Conservation (phyloP, 2,797 vertebrate genomes). For the Esox masquinongy region DNA sequence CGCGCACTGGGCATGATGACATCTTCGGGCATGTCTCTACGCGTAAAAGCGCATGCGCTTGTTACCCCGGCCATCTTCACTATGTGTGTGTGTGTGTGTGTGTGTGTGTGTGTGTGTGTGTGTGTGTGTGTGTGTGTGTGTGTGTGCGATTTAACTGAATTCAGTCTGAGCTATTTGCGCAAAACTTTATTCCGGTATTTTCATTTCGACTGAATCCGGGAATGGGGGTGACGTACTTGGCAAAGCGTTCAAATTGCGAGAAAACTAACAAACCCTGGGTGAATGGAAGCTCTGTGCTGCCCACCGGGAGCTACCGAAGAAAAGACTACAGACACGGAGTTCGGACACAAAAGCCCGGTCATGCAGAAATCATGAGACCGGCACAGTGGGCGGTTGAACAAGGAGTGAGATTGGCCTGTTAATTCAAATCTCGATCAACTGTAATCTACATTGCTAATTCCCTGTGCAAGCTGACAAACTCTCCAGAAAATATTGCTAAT, state of each 20-base stretch:
- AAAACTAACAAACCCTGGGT: conserved; percentile 38
- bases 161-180: not conserved
- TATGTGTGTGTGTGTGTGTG: not conserved
- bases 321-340: conserved; percentile 45
- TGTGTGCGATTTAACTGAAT: too few relatives aligned
- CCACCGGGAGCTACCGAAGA: conserved; percentile 57
- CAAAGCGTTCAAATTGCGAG: not conserved
- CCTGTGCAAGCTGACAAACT: conserved; percentile 2
- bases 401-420: conserved; percentile 50
- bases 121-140: too few relatives aligned
- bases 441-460: conserved; percentile 59
- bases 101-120: not conserved
- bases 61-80: too few relatives aligned
- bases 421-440: conserved; percentile 57
- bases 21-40: not conserved
- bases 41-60: conserved; percentile 16
- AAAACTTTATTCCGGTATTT: conserved; percentile 8
- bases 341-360: conserved; percentile 66
- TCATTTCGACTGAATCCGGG: conserved; percentile 10
- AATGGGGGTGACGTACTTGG: conserved; percentile 18
- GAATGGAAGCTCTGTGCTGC: conserved; percentile 65
- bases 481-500: not conserved
- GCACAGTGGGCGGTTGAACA: conserved; percentile 64
- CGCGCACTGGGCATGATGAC: conserved; percentile 7
- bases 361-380: conserved; percentile 71